These are phyloP conservation scores for Beroe ovata DNA, from an alignment of 37 sponge, comb jelly and placozoan species.

Conservation along the genomic window DNA sequence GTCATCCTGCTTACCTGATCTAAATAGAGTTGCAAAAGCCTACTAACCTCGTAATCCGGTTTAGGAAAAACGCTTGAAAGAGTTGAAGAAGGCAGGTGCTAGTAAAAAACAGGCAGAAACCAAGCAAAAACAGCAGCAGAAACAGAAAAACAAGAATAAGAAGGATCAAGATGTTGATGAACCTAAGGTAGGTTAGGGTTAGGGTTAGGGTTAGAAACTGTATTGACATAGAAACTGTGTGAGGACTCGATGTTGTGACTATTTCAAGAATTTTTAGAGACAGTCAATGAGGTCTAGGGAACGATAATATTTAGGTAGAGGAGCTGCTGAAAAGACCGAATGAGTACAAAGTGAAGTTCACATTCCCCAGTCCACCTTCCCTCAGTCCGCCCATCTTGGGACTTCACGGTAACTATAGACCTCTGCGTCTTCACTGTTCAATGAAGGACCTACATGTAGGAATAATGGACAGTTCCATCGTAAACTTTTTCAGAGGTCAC, in stretches of 20 bases:
- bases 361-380: conserved; percentile 93
- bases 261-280: too few relatives aligned
- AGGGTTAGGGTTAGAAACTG: too few relatives aligned
- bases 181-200: conserved; percentile 9
- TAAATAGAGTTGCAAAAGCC: too few relatives aligned
- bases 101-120: conserved; percentile 58
- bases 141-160: conserved; percentile 66
- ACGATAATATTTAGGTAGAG: conserved; percentile 70
- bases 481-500: conserved; percentile 75
- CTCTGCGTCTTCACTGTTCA: too few relatives aligned
- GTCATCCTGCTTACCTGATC: too few relatives aligned
- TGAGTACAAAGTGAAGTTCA: conserved; percentile 96
- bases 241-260: too few relatives aligned
- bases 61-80: conserved; percentile 55
- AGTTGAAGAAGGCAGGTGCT: conserved; percentile 47
- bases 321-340: conserved; percentile 85
- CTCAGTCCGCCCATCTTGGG: conserved; percentile 95
- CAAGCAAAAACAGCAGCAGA: conserved; percentile 62
- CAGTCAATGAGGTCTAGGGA: too few relatives aligned
- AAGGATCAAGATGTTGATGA: conserved; percentile 31
- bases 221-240: too few relatives aligned
- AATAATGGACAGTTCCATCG: not conserved
- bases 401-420: too few relatives aligned
- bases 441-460: too few relatives aligned
- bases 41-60: too few relatives aligned